Evolutionary conservation across 2,888 invertebrate genomes (phyloP).

Genomic region (Tuta absoluta): DNA sequence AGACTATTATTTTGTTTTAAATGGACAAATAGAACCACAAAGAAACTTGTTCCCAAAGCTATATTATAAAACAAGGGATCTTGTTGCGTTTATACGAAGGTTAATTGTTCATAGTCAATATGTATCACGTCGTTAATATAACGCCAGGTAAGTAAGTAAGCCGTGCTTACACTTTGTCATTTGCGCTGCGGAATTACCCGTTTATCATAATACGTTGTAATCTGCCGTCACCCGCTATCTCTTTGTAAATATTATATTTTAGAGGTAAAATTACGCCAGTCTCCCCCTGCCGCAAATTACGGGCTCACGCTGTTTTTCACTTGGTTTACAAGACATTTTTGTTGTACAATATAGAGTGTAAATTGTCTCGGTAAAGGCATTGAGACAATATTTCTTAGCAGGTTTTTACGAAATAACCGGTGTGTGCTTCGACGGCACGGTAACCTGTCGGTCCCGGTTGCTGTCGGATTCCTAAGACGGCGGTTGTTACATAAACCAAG

Average conservation of each 20-base stretch:
- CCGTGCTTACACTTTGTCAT: conserved; percentile 40
- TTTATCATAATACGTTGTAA: conserved; percentile 48
- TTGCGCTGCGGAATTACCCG: conserved; percentile 43
- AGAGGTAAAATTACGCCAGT: conserved; percentile 33
- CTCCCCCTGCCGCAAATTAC: conserved; percentile 30
- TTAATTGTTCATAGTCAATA: conserved; percentile 3
- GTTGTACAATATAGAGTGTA: conserved; percentile 15
- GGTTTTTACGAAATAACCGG: too few relatives aligned
- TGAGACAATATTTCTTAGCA: background rate
- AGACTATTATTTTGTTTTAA: too few relatives aligned
- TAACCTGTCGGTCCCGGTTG: too few relatives aligned
- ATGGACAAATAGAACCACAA: too few relatives aligned
- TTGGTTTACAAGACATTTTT: conserved; percentile 20
- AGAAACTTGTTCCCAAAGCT: too few relatives aligned
- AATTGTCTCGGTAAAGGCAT: conserved; percentile 10
- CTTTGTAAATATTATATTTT: conserved; percentile 44
- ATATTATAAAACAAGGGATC: too few relatives aligned
- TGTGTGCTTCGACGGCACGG: too few relatives aligned
- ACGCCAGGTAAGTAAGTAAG: conserved; percentile 21
- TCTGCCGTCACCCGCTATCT: conserved; percentile 39
- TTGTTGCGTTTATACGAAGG: too few relatives aligned
- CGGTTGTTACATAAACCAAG: too few relatives aligned
- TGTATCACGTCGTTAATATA: conserved; percentile 12
- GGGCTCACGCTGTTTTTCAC: conserved; percentile 30
- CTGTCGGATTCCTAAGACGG: too few relatives aligned